Base-by-base conservation (phyloP, 2,797 vertebrate species). In the Gymnocypris eckloni region DNA sequence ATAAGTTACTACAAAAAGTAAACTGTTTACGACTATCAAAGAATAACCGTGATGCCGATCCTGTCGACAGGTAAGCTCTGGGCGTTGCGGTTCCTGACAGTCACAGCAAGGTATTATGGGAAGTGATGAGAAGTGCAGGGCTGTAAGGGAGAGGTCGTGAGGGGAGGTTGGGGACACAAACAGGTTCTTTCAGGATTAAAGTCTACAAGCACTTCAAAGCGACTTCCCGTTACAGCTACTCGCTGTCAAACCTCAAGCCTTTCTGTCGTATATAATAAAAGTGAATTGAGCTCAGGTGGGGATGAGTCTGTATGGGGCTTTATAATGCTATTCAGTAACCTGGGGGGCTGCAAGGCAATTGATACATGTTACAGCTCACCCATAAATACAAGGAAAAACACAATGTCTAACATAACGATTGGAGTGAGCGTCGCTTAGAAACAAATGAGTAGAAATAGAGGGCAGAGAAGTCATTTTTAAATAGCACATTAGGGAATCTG, bases 161-260 rank as follows among this genome's bases (percentile, higher is more conserved):
- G 43, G 64, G 20, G 76, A 81, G 50, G 22, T 70, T 67, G 28
- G 5, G 66, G 45, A 70, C 82, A 84, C 78, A 84, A 80, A 77
- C 69, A 59, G 83, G 28, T 59, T 79, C 18, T 85, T 78, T 84
- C 72, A 52, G 79, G 64, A 81, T 54, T 61, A 73, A 80, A 81
- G 71, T 50, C 82, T 52, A 25, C 67, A 22, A 56, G 59, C 50
- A 67, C 61, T 85, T 88, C 70, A 84, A 86, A 80, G 81, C 50
- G 28, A 81, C 20, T 54, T 39, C 25, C 10, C 4, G 18, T 81
- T 72, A 43, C 43, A 66, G 73, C 67, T 41, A 72, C 41, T 88
- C 45, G 25, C 61, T 78, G 80, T 85, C 79, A 81, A 71, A 48
- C 67, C 61, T 45, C 61, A 73, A 64, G 52, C 39, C 81, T 67